A percentile compares a stretch with the other conserved stretches of the same genome.
Conservation (phyloP, 2,113 vertebrate species). For the Calidris pugnax region DNA sequence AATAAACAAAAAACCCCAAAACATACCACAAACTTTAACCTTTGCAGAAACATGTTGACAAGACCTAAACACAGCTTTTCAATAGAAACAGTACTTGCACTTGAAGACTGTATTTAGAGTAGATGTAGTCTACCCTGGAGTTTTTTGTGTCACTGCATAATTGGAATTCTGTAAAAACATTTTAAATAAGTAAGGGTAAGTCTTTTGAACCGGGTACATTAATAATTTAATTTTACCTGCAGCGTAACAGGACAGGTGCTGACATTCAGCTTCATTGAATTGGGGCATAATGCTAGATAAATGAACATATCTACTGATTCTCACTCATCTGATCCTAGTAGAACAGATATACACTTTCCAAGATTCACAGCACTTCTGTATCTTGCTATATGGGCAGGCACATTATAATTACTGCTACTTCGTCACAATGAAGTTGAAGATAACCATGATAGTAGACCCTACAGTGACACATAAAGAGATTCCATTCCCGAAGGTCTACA, state of each 20-base stretch:
- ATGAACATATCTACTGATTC: not conserved
- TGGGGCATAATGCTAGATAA: not conserved
- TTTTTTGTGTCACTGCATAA: not conserved
- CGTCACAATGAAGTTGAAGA: not conserved
- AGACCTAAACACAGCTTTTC: not conserved
- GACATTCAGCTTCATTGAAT: not conserved
- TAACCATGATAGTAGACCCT: not conserved
- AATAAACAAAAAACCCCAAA: not conserved
- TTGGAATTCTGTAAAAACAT: not conserved
- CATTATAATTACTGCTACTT: not conserved
- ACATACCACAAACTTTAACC: not conserved
- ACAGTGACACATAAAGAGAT: not conserved
- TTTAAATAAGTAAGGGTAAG: not conserved
- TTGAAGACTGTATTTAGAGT: not conserved
- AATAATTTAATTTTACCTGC: not conserved
- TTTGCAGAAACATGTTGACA: not conserved
- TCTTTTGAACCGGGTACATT: not conserved
- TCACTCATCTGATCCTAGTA: not conserved
- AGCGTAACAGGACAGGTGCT: not conserved
- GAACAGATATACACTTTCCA: not conserved
- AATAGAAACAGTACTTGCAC: not conserved
- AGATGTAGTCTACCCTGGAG: not conserved
- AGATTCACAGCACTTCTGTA: not conserved
- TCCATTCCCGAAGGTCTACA: not conserved
- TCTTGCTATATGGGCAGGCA: fast-evolving